phyloP scores from a whole-genome alignment of 2,888 invertebrate genomes.

The Andrena bucephala region DNA sequence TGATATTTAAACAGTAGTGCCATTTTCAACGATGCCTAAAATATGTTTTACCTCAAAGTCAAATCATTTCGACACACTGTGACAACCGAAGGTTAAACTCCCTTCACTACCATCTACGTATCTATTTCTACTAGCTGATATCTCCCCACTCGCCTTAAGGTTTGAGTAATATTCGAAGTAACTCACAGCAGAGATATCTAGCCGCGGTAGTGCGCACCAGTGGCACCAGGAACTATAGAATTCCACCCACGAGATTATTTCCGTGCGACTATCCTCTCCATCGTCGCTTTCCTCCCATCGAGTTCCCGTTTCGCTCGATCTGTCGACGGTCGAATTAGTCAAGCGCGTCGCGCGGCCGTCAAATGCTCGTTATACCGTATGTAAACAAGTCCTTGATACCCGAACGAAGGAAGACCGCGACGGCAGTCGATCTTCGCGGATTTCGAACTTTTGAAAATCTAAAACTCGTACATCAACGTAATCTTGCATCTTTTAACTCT shows the following conservation, averaged over 20 bases:
- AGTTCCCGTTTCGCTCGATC: constrained; percentile 39
- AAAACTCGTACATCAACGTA: too few species aligned
- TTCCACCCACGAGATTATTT: constrained; percentile 32
- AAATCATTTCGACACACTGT: too few species aligned
- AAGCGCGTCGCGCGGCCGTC: constrained; percentile 23
- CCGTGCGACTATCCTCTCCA: constrained; percentile 24
- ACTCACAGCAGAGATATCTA: too few species aligned
- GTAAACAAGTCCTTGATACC: constrained; percentile 17
- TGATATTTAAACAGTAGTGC: too few species aligned
- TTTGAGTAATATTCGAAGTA: too few species aligned
- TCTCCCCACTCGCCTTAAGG: too few species aligned
- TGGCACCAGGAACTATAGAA: constrained; percentile 36
- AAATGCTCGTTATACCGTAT: background rate
- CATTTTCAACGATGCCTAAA: too few species aligned
- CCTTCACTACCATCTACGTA: too few species aligned
- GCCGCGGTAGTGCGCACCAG: constrained; percentile 2
- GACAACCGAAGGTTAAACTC: too few species aligned
- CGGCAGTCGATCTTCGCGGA: background rate
- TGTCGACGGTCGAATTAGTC: constrained; percentile 50
- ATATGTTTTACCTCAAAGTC: too few species aligned
- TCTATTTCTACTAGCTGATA: too few species aligned
- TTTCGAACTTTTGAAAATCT: background rate
- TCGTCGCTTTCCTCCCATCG: constrained; percentile 15
- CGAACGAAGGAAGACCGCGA: background rate
- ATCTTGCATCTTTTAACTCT: too few species aligned